Evolutionary conservation across 2,888 invertebrate genomes (phyloP).

Genomic region (Ochropleura plecta): DNA sequence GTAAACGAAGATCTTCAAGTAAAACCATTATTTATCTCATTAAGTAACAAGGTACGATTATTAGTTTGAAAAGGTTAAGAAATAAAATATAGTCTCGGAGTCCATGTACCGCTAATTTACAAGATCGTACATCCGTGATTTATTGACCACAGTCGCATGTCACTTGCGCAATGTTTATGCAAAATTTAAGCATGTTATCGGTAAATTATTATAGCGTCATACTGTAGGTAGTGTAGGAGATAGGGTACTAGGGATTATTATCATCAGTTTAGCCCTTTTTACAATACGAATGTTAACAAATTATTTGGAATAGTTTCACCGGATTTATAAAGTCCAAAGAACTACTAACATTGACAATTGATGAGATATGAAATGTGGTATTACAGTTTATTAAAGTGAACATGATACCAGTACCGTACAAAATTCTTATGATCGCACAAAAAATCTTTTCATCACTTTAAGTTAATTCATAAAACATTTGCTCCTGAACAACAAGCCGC

Average conservation of each 20-base stretch:
- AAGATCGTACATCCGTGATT: slow-evolving; percentile 57
- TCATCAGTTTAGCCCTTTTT: background rate
- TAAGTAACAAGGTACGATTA: slow-evolving; percentile 23
- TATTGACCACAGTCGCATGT: slow-evolving; percentile 44
- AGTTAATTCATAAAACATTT: background rate
- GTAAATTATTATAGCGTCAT: slow-evolving; percentile 55
- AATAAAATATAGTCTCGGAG: slow-evolving; percentile 24
- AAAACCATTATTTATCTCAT: slow-evolving; percentile 34
- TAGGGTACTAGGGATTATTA: background rate
- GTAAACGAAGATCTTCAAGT: slow-evolving; percentile 18
- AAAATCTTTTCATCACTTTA: background rate
- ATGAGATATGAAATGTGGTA: background rate
- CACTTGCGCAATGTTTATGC: slow-evolving; percentile 58
- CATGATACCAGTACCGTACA: background rate
- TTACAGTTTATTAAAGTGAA: background rate
- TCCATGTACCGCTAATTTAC: slow-evolving; percentile 29
- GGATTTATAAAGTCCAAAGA: background rate
- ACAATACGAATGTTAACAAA: too few relatives aligned
- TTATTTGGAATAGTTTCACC: background rate
- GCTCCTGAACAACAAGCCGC: slow-evolving; percentile 21
- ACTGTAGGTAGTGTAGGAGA: slow-evolving; percentile 44
- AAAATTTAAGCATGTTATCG: slow-evolving; percentile 54
- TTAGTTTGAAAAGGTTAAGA: slow-evolving; percentile 46
- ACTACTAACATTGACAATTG: background rate
- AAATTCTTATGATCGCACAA: background rate